A percentile compares a stretch with the other conserved stretches of the same genome.
Conservation (phyloP, 2,888 invertebrate genomes). For the Electrophaes corylata region DNA sequence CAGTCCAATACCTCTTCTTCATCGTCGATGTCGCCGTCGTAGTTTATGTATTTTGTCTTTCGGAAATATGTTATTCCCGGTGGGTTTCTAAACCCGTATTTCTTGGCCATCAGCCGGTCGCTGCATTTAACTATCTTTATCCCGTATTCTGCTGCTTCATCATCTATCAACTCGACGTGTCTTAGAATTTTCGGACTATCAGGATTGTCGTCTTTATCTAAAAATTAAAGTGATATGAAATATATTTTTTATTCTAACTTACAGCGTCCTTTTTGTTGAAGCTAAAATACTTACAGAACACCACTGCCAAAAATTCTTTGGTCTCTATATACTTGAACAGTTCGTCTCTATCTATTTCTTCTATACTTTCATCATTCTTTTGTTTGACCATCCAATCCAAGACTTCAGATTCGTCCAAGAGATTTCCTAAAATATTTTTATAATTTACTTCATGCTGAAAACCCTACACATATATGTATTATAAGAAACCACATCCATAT, state of each 20-base stretch:
- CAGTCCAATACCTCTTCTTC: conserved; percentile 96
- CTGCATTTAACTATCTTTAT: conserved; percentile 95
- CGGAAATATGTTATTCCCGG: conserved; percentile 96
- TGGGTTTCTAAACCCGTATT: conserved; percentile 94
- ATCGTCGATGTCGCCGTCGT: conserved; percentile 96
- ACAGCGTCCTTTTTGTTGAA: not conserved
- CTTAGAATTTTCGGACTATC: conserved; percentile 91
- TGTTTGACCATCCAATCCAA: conserved; percentile 96
- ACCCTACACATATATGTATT: conserved; percentile 53
- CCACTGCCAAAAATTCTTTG: conserved; percentile 95
- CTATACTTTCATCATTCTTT: conserved; percentile 95
- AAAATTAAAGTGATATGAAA: conserved; percentile 17
- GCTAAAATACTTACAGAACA: conserved; percentile 92
- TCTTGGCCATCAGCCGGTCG: conserved; percentile 96
- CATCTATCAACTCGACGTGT: conserved; percentile 95
- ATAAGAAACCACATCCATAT: conserved; percentile 83
- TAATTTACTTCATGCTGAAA: conserved; percentile 54
- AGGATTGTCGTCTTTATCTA: conserved; percentile 92
- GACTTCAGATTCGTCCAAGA: conserved; percentile 90
- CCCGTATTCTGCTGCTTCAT: conserved; percentile 95
- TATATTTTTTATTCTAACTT: not conserved
- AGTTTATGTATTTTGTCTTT: conserved; percentile 94
- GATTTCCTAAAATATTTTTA: conserved; percentile 78
- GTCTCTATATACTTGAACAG: conserved; percentile 93
- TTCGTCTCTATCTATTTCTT: conserved; percentile 93